These are phyloP conservation scores for Mesitornis unicolor DNA, from an alignment of 2,113 vertebrate genomes.

Conservation along the genomic window DNA sequence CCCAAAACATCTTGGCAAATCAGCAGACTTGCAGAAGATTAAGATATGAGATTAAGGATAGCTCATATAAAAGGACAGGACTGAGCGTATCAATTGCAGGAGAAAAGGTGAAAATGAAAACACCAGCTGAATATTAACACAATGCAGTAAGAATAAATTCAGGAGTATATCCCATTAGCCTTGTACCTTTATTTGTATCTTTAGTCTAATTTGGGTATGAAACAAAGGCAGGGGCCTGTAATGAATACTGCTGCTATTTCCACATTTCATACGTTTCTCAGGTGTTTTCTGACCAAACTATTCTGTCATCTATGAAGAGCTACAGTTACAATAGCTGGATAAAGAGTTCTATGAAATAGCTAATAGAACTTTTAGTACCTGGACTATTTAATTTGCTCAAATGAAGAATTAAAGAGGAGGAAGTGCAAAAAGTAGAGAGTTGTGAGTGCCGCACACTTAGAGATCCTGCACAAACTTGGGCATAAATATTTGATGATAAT, in stretches of 20 bases:
- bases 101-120: neutral
- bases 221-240: neutral
- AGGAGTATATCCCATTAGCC: neutral
- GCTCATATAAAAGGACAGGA: neutral
- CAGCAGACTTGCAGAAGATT: neutral
- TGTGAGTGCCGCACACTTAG: neutral
- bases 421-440: neutral
- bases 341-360: neutral
- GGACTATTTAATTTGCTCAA: neutral
- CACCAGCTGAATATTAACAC: neutral
- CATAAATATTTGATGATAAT: neutral
- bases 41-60: neutral
- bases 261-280: neutral
- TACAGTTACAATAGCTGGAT: neutral
- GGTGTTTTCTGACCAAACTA: neutral
- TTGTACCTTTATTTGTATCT: neutral
- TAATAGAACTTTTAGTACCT: neutral
- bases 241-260: neutral
- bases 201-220: neutral
- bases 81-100: neutral
- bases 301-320: neutral
- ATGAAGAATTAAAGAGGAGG: neutral
- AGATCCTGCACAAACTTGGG: neutral
- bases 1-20: neutral
- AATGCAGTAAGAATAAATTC: neutral